These are phyloP conservation scores for Incurvaria masculella DNA, from an alignment of 2,888 invertebrate species.

Conservation along the genomic window DNA sequence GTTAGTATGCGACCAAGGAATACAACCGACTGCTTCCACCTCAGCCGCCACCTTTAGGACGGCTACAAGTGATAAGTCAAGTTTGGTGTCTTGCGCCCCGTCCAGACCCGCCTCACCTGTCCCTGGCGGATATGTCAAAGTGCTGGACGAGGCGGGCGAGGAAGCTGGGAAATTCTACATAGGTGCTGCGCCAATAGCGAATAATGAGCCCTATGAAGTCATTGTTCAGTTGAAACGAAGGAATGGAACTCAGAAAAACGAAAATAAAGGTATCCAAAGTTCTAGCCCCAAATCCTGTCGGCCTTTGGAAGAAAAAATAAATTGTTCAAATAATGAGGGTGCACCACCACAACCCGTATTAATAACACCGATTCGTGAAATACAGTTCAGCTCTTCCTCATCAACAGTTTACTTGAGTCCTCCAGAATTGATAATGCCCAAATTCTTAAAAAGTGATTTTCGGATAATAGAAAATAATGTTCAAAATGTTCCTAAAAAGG, in stretches of 20 bases:
- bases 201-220: conserved; percentile 43
- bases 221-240: conserved; percentile 31
- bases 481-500: not conserved
- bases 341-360: not conserved
- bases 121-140: conserved; percentile 30
- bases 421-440: conserved; percentile 41
- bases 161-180: conserved; percentile 41
- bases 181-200: conserved; percentile 36
- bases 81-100: not conserved
- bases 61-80: conserved; percentile 24
- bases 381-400: conserved; percentile 48
- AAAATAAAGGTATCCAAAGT: not conserved
- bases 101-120: too few species aligned
- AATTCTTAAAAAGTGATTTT: conserved; percentile 26
- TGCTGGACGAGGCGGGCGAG: conserved; percentile 29
- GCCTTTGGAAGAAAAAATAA: not conserved
- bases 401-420: conserved; percentile 53
- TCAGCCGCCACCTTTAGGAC: conserved; percentile 32
- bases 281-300: not conserved
- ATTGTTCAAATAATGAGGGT: not conserved
- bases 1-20: not conserved
- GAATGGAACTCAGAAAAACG: not conserved
- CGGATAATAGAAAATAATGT: conserved; percentile 16
- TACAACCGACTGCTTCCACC: not conserved
- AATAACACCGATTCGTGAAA: conserved; percentile 4